Base-by-base conservation (phyloP, 2,888 invertebrate species). In the Eupithecia inturbata region DNA sequence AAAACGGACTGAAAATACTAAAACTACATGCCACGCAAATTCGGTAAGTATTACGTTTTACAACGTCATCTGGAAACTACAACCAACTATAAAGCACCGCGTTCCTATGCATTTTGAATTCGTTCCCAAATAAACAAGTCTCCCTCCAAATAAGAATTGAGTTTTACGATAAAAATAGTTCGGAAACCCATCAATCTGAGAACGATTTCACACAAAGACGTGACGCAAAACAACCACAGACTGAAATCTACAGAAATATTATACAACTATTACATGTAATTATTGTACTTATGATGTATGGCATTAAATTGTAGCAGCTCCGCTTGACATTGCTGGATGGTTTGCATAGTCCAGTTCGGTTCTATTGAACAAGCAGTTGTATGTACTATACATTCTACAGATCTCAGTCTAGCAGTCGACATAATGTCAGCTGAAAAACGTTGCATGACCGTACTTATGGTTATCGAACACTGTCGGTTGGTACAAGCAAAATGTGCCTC, bases 141-240 rank as follows among this genome's bases (percentile, higher is more conserved):
- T 72, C 84, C 79, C 82, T 89, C 82, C 84, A 82, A 89, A 84
- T 86, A 89, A 88, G 82, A 90, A 89, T 87, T 80, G 82, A 80
- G 77, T 62, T 79, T 76, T 89, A 66, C 26, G 84, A 88, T 83
- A 90, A 90, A 91, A 91, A 90, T 91, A 90, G 85, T 81, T 80
- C 74, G 71, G 76, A 76, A 62, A 73, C 73, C 63, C 70, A 70
- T 76, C 77, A 77, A 79, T 78, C 77, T 74, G 75, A 66, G 70
- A 75, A 39, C 75, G 74, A 68, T 70, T 78, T 73, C 77, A 78
- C 78, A 80, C 83, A 85, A 82, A 19, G 16, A 41, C 28, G 41
- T 41, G 53, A 36, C 60, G 66, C 33, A 19, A 70, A 62, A 62
- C 62, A 66, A 66, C 66, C 39, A 66, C 66, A 26, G 72, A 71